These are phyloP conservation scores for Thunnus maccoyii DNA, from an alignment of 2,113 vertebrate genomes.

Conservation along the genomic window DNA sequence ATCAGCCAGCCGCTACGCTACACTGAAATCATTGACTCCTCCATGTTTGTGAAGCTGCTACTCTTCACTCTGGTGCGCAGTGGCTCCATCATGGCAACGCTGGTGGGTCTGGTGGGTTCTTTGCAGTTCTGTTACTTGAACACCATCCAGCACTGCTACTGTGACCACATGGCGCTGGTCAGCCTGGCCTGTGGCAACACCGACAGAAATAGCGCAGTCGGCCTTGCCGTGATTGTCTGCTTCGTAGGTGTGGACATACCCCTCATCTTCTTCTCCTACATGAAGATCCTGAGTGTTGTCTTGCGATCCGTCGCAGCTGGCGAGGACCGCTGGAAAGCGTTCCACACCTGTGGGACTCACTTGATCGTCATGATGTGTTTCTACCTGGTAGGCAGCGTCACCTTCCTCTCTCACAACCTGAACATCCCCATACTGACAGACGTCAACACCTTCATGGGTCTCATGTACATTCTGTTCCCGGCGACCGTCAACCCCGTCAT, in stretches of 20 bases:
- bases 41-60: constrained; percentile 63
- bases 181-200: constrained; percentile 80
- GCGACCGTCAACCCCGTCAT: constrained; percentile 85
- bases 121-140: constrained; percentile 80
- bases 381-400: constrained; percentile 85
- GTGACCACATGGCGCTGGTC: constrained; percentile 88
- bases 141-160: constrained; percentile 82
- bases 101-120: constrained; percentile 79
- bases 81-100: constrained; percentile 72
- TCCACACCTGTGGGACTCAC: constrained; percentile 87
- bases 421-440: constrained; percentile 75
- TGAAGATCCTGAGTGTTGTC: constrained; percentile 76
- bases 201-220: constrained; percentile 47
- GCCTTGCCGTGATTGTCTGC: constrained; percentile 81
- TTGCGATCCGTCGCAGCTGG: constrained; percentile 59
- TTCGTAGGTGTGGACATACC: constrained; percentile 84
- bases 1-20: constrained; percentile 86
- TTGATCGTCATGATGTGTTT: constrained; percentile 85
- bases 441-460: constrained; percentile 83
- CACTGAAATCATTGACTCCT: constrained; percentile 49
- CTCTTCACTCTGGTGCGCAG: constrained; percentile 81
- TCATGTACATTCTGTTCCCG: constrained; percentile 84
- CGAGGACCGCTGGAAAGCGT: constrained; percentile 81
- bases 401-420: constrained; percentile 83
- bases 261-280: constrained; percentile 82